Conservation (phyloP, 2,888 invertebrate genomes). For the Scaptomyza caliginosa region DNA sequence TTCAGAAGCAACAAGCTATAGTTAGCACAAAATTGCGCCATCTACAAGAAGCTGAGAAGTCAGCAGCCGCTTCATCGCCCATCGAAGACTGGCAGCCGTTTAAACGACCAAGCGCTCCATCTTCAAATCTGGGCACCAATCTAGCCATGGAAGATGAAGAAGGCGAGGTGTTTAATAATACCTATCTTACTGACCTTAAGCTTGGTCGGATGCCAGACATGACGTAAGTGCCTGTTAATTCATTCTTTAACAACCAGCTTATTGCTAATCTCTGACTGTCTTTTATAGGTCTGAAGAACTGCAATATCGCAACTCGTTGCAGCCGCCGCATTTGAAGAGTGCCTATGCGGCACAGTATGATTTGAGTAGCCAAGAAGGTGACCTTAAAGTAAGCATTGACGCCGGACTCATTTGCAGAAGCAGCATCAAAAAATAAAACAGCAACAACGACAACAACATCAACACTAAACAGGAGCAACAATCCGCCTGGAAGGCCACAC, state of each 20-base stretch:
- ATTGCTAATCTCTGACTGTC: neutral
- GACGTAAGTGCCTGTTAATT: slow-evolving; percentile 42
- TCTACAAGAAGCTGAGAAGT: slow-evolving; percentile 48
- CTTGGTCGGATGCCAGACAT: slow-evolving; percentile 85
- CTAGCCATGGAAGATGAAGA: slow-evolving; percentile 93
- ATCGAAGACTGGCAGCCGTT: slow-evolving; percentile 48
- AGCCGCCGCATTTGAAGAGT: slow-evolving; percentile 93
- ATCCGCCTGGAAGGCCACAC: neutral
- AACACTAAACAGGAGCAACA: neutral
- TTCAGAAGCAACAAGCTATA: slow-evolving; percentile 82
- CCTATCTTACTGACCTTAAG: slow-evolving; percentile 89
- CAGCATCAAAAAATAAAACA: slow-evolving; percentile 11
- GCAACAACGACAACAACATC: slow-evolving; percentile 20
- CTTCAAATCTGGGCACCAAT: slow-evolving; percentile 81
- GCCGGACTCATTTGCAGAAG: neutral
- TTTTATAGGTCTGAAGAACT: slow-evolving; percentile 87
- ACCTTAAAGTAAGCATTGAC: slow-evolving; percentile 86
- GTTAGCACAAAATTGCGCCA: slow-evolving; percentile 81
- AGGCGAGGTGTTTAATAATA: slow-evolving; percentile 92
- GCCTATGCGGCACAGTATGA: slow-evolving; percentile 93
- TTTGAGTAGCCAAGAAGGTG: slow-evolving; percentile 87
- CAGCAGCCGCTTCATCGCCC: neutral
- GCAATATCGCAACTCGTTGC: slow-evolving; percentile 91
- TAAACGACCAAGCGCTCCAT: slow-evolving; percentile 65
- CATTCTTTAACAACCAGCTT: slow-evolving; percentile 62